These are phyloP conservation scores for Lycia hirtaria DNA, from an alignment of 2,888 invertebrate genomes.

Conservation along the genomic window DNA sequence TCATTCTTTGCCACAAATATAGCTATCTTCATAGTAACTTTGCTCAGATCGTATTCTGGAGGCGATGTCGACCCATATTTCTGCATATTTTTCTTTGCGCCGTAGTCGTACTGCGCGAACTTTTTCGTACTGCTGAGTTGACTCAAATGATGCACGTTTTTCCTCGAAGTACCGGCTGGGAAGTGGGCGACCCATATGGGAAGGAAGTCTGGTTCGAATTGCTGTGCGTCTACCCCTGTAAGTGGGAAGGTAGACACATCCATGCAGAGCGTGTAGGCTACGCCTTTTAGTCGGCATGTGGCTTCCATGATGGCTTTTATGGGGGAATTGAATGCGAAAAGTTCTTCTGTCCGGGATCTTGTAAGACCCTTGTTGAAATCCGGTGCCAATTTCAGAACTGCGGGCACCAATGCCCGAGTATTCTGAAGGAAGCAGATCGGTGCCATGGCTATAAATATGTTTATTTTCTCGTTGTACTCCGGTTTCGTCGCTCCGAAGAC, in stretches of 20 bases:
- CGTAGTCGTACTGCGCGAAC: conserved; percentile 50
- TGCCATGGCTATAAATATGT: conserved; percentile 75
- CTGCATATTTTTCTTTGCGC: conserved; percentile 31
- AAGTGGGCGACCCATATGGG: conserved; percentile 41
- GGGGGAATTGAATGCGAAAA: conserved; percentile 31
- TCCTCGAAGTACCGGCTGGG: conserved; percentile 49
- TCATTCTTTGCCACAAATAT: conserved; percentile 50
- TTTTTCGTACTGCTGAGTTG: conserved; percentile 42
- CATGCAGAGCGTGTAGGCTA: conserved; percentile 34
- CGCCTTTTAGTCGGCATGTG: conserved; percentile 20
- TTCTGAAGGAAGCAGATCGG: conserved; percentile 65
- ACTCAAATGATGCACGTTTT: conserved; percentile 48
- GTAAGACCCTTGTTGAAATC: conserved; percentile 23
- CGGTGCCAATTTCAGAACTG: conserved; percentile 17
- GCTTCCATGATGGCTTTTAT: conserved; percentile 19
- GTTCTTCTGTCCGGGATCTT: conserved; percentile 23
- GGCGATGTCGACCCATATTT: conserved; percentile 44
- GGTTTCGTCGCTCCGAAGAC: conserved; percentile 76
- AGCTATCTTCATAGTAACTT: conserved; percentile 39
- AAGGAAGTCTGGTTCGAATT: conserved; percentile 45
- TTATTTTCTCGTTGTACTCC: conserved; percentile 82
- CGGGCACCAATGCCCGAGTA: conserved; percentile 35
- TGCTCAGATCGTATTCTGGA: conserved; percentile 38
- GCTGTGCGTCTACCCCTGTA: conserved; percentile 39
- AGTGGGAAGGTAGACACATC: conserved; percentile 22